Base-by-base conservation (phyloP, 1,140 invertebrate genomes). In the Glomeris maerens region DNA sequence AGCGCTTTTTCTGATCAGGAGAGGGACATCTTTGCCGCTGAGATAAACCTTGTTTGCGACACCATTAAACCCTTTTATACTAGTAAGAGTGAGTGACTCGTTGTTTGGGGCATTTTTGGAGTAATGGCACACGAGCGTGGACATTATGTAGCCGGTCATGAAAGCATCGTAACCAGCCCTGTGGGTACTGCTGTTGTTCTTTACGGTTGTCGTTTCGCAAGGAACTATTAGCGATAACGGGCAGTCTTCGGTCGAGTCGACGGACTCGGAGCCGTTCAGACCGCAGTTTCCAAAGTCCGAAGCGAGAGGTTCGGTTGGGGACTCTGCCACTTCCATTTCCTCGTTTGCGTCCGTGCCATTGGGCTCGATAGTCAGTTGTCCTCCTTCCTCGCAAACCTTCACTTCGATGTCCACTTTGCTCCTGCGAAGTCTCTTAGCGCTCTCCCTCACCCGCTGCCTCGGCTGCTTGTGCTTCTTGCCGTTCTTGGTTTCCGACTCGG, bases 161-260 rank as follows among this genome's bases (percentile, higher is more conserved):
- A 72, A 72, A 7, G 71, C 67, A 61, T 72, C 71, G 59, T 64
- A 68, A 3, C 70, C 70, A 41, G 71, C 64, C 27, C 67, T 56
- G 57, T 72, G 71, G 26, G 61, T 57, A 14, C 56, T 49, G 25
- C 20, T 42, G 4, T 5, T 4, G 10, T 21, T 42, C 31, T 36
- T 36, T 17, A 13, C 10, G 17, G 31, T 13, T 10, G 31, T 36
- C 10, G 31, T 17, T 13, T 36, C 17, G 17, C 10, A 13, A 13
- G 31, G 10, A 36, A 13, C 10, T 13, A 36, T 36, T 36, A 17
- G 10, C 10, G 31, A 17, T 17, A 13, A 17, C 31, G 31, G 10
- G 31, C 17, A 17, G 10, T 13, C 17, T 17, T 36, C 31, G 31
- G 10, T 10, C 17, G 31, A 36, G 10, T 13, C 10, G 10, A 13